Percentiles rank a stretch among this genome's conserved stretches.
Conservation (phyloP, 2,797 vertebrate genomes). For the Hozukius guyotensis region DNA sequence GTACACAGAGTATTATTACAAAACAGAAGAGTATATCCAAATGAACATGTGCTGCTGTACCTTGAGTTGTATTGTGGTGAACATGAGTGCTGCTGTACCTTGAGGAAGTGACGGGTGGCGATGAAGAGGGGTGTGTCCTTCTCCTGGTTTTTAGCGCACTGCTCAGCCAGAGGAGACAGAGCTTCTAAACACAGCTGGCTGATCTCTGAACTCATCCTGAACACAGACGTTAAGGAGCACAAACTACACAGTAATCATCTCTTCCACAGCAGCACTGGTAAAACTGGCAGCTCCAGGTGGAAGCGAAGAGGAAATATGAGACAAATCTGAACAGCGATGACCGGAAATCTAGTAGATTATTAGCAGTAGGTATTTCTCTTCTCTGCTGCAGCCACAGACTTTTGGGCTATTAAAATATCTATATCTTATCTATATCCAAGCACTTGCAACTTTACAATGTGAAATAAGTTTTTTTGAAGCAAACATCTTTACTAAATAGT, state of each 20-base stretch:
- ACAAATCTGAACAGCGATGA: background rate
- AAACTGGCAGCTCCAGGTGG: background rate
- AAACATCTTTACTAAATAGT: no score
- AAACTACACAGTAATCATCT: background rate
- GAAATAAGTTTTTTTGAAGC: background rate
- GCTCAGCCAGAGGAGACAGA: conserved; percentile 94
- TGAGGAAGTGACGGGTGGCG: conserved; percentile 98
- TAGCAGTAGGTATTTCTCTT: background rate
- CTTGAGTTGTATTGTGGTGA: conserved; percentile 82
- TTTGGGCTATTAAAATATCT: background rate
- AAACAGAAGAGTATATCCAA: background rate
- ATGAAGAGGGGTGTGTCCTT: conserved; percentile 94
- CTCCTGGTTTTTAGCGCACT: conserved; percentile 97
- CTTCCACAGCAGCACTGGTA: background rate
- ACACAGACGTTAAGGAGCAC: conserved; percentile 77
- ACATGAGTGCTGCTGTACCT: conserved; percentile 78
- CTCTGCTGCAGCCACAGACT: background rate
- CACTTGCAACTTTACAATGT: background rate
- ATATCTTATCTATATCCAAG: background rate
- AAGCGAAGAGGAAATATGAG: background rate
- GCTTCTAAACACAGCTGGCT: conserved; percentile 98
- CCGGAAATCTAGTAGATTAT: background rate
- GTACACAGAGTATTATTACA: background rate
- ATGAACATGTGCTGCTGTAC: conserved; percentile 60
- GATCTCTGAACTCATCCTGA: conserved; percentile 97